Evolutionary conservation across 2,797 vertebrate genomes (phyloP).

Genomic region (Sorex maritimensis): DNA sequence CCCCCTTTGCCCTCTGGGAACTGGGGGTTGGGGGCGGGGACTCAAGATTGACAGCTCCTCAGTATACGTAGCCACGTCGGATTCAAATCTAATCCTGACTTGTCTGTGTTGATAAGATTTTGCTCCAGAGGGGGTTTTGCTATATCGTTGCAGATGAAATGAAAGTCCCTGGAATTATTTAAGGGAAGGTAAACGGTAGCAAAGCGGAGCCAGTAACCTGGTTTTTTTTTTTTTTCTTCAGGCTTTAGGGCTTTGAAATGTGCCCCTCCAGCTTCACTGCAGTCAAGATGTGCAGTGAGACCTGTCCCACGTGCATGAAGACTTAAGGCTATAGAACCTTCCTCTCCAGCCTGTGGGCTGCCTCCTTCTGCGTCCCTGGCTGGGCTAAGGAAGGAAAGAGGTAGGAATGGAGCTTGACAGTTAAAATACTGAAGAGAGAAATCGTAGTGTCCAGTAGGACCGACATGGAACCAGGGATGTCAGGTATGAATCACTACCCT

Average conservation of each 20-base stretch:
- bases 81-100: not conserved
- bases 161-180: conserved; percentile 21
- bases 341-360: not conserved
- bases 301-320: not conserved
- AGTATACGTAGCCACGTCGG: not conserved
- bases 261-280: not conserved
- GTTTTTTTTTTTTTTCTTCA: not conserved
- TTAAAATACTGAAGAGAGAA: not conserved
- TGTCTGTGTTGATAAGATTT: not conserved
- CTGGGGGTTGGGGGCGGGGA: not conserved
- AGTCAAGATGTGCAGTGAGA: not conserved
- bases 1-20: too few species aligned
- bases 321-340: not conserved
- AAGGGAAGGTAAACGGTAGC: conserved; percentile 13
- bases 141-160: conserved; percentile 14
- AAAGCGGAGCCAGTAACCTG: not conserved
- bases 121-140: not conserved
- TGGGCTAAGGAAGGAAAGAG: not conserved
- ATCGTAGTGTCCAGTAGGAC: not conserved
- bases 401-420: fast-evolving
- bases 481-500: not conserved
- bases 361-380: not conserved
- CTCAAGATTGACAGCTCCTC: not conserved
- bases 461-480: not conserved
- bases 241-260: not conserved